Evolutionary conservation across 2,888 invertebrate genomes (phyloP).

Genomic region (Polia nebulosa): DNA sequence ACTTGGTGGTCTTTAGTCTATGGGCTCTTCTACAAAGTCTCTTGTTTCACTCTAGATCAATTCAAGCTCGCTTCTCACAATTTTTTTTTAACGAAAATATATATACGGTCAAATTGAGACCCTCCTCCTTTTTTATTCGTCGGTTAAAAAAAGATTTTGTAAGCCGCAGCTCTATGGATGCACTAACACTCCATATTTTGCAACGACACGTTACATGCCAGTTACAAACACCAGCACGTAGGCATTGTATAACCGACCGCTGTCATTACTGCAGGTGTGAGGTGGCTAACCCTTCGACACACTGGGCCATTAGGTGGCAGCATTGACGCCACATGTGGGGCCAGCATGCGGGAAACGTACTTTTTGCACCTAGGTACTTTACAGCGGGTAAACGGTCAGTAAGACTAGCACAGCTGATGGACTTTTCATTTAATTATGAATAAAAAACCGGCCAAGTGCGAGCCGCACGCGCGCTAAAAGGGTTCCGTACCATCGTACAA

Average conservation of each 20-base stretch:
- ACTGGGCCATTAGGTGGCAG: slow-evolving; percentile 3
- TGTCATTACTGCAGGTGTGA: slow-evolving; percentile 29
- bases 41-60: too few relatives aligned
- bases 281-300: slow-evolving; percentile 26
- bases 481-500: too few relatives aligned
- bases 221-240: background rate
- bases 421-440: background rate
- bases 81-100: too few relatives aligned
- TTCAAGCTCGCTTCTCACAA: too few relatives aligned
- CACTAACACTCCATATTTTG: background rate
- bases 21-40: too few relatives aligned
- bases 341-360: slow-evolving; percentile 42
- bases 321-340: slow-evolving; percentile 4
- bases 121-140: too few relatives aligned
- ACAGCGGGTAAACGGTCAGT: background rate
- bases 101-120: too few relatives aligned
- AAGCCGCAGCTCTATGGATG: background rate
- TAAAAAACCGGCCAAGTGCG: too few relatives aligned
- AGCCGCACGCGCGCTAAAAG: too few relatives aligned
- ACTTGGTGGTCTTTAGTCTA: too few relatives aligned
- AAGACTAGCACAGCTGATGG: background rate
- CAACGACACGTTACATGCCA: background rate
- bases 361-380: background rate
- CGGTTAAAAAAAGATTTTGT: background rate
- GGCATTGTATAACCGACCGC: slow-evolving; percentile 22